Conservation (phyloP, 2,113 vertebrate species). For the Antennarius striatus region DNA sequence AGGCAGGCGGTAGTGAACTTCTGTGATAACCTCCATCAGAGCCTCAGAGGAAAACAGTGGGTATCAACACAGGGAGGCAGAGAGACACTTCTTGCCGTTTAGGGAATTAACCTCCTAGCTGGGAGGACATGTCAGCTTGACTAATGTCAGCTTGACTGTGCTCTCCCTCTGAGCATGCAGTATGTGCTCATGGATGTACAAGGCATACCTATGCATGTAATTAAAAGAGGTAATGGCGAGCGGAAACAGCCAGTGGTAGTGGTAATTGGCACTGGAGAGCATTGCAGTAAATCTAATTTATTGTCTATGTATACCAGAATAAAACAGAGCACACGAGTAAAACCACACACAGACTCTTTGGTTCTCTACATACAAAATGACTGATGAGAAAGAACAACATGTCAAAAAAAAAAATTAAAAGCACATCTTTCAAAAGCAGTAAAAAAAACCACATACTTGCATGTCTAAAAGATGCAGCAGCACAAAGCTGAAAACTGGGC, state of each 20-base stretch:
- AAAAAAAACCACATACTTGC: neutral
- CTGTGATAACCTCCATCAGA: conserved; percentile 60
- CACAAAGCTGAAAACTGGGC: neutral
- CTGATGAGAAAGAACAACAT: neutral
- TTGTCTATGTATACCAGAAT: conserved; percentile 16
- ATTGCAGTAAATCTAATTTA: conserved; percentile 46
- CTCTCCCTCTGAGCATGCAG: conserved; percentile 48
- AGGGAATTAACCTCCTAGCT: conserved; percentile 71
- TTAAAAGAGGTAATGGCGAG: conserved; percentile 29
- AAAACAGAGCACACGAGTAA: conserved; percentile 8
- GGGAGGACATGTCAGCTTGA: conserved; percentile 68
- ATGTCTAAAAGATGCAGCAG: conserved; percentile 1
- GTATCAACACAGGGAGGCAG: conserved; percentile 54
- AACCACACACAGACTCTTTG: neutral
- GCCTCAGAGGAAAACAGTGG: conserved; percentile 48
- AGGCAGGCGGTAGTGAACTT: conserved; percentile 45
- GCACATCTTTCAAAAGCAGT: neutral
- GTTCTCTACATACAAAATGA: conserved; percentile 1
- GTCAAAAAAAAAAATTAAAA: neutral
- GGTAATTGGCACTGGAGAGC: neutral
- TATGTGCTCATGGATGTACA: conserved; percentile 23
- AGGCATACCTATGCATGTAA: conserved; percentile 45
- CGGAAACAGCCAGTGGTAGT: conserved; percentile 12
- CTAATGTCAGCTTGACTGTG: conserved; percentile 69
- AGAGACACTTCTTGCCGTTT: conserved; percentile 59